A percentile compares a stretch with the other conserved stretches of the same genome.
Evolutionary conservation across 2,113 vertebrate genomes (phyloP).

Genomic region (Malaclemys terrapin): DNA sequence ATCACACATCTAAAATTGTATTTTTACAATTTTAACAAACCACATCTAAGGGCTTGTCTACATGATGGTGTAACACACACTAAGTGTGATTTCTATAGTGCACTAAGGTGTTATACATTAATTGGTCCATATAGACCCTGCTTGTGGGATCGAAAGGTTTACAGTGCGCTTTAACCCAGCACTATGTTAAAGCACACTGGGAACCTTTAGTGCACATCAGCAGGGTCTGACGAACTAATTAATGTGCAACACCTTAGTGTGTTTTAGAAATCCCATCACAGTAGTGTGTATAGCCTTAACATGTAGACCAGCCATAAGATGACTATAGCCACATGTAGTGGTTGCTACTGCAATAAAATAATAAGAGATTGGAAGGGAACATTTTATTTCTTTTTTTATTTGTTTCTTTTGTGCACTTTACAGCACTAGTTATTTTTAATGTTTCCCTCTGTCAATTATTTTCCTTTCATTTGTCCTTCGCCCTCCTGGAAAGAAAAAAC

Average conservation of each 20-base stretch:
- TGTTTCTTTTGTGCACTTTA: fast-evolving
- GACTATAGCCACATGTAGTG: fast-evolving
- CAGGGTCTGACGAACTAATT: too few relatives aligned
- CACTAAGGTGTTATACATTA: too few relatives aligned
- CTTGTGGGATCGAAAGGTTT: too few relatives aligned
- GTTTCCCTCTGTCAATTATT: not conserved
- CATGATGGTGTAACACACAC: too few relatives aligned
- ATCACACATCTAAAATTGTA: not conserved
- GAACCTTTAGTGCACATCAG: too few relatives aligned
- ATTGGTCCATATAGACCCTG: too few relatives aligned
- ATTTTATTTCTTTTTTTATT: not conserved
- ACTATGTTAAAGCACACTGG: too few relatives aligned
- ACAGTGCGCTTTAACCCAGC: too few relatives aligned
- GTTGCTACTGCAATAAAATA: not conserved
- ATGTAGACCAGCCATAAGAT: not conserved
- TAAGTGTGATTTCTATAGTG: too few relatives aligned
- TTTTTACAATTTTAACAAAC: not conserved
- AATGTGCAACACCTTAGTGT: too few relatives aligned
- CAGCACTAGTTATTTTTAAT: not conserved
- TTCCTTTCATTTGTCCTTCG: not conserved
- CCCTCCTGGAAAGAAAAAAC: not conserved
- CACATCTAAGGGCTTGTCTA: not conserved
- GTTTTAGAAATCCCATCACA: too few relatives aligned
- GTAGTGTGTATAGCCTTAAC: too few relatives aligned
- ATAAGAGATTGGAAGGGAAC: not conserved